Percentiles rank a stretch among this genome's conserved stretches.
These are phyloP conservation scores for Buceros bicornis DNA, from an alignment of 2,797 vertebrate species.

Conservation along the genomic window DNA sequence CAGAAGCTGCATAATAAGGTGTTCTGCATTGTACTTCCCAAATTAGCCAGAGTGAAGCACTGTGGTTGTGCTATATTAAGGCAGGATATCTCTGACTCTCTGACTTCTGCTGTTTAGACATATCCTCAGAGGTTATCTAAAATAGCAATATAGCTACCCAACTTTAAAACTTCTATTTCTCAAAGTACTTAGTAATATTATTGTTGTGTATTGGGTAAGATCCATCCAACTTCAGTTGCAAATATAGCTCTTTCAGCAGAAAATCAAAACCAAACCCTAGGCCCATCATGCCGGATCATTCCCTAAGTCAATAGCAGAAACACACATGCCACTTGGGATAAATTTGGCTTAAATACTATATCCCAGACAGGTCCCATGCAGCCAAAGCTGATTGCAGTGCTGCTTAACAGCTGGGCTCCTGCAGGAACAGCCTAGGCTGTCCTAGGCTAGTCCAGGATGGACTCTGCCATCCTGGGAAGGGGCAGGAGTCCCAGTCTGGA, in stretches of 20 bases:
- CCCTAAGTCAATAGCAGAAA: not conserved
- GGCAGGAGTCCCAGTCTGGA: not conserved
- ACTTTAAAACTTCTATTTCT: not conserved
- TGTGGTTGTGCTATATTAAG: slow-evolving; percentile 54
- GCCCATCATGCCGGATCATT: not conserved
- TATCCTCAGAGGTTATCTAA: slow-evolving; percentile 34
- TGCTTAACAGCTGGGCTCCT: not conserved
- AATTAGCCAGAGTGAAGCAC: slow-evolving; percentile 17
- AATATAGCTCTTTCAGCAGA: not conserved
- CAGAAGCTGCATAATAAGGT: slow-evolving; percentile 1
- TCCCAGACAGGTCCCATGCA: not conserved
- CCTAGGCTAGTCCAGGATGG: too few species aligned
- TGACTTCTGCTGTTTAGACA: slow-evolving; percentile 38
- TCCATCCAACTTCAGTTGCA: not conserved
- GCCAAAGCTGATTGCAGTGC: not conserved
- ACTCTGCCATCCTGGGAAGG: rapidly evolving
- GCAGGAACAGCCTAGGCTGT: not conserved
- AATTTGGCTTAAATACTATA: not conserved
- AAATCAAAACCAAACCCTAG: not conserved
- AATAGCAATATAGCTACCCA: not conserved
- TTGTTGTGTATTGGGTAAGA: not conserved
- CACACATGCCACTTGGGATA: not conserved
- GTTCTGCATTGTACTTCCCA: slow-evolving; percentile 32
- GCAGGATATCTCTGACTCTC: slow-evolving; percentile 30
- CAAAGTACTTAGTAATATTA: not conserved